A percentile compares a stretch with the other conserved stretches of the same genome.
Evolutionary conservation across 2,888 invertebrate species (phyloP).

Genomic region (Altica lythri): DNA sequence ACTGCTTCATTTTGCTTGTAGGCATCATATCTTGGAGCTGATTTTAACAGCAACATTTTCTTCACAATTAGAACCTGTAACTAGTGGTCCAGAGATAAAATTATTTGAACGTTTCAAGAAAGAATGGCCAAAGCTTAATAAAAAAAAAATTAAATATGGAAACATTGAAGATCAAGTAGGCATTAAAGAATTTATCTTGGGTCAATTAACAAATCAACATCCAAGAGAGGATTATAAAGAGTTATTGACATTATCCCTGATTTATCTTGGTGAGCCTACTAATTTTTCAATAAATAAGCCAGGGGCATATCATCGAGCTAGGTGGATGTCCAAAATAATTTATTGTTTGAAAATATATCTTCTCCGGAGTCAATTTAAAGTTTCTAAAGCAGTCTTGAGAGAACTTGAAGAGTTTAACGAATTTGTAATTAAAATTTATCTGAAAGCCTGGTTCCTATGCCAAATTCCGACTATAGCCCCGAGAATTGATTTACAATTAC

Average conservation of each 20-base stretch:
- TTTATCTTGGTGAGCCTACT: background rate
- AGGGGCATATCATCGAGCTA: no score
- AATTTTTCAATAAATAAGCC: background rate
- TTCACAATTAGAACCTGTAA: background rate
- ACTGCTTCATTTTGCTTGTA: background rate
- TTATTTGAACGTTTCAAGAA: no score
- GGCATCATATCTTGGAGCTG: background rate
- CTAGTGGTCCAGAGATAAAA: background rate
- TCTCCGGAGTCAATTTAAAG: no score
- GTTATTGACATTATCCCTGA: background rate
- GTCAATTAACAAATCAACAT: no score
- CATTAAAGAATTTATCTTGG: no score
- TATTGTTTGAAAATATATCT: no score
- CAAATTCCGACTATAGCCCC: background rate
- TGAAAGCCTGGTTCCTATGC: background rate
- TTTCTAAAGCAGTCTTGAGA: background rate
- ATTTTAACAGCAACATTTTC: background rate
- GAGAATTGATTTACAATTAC: background rate
- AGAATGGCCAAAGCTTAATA: background rate
- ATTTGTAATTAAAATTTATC: background rate
- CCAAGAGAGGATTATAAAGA: background rate
- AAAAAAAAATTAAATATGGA: background rate
- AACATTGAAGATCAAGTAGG: background rate
- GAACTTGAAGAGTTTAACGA: background rate
- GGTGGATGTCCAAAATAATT: no score